Conservation (phyloP, 1,140 invertebrate genomes). For the Pseudoatta argentina region DNA sequence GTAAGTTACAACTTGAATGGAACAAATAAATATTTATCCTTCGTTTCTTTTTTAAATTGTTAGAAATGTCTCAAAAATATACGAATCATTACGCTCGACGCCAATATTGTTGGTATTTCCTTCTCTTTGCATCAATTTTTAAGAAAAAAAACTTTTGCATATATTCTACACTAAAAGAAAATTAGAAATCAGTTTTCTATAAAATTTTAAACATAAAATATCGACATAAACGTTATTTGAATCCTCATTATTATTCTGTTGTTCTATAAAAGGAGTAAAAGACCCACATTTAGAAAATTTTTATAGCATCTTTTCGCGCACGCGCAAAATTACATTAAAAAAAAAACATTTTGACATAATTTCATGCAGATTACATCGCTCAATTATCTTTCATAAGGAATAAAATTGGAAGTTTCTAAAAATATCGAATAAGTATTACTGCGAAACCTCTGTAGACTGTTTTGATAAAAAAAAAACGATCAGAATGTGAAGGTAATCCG, state of each 20-base stretch:
- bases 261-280: not conserved
- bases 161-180: not conserved
- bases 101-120: not conserved
- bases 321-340: not conserved
- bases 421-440: not conserved
- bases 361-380: not conserved
- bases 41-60: too few species aligned
- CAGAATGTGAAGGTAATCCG: constrained; percentile 31
- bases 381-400: not conserved
- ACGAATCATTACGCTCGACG: too few species aligned
- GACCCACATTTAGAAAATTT: not conserved
- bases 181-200: not conserved
- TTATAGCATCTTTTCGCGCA: not conserved
- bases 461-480: constrained; percentile 16
- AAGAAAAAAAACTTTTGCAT: not conserved
- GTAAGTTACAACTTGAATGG: too few species aligned
- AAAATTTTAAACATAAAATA: not conserved
- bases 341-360: not conserved
- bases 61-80: too few species aligned
- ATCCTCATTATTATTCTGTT: not conserved
- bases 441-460: constrained; percentile 1
- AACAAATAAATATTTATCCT: too few species aligned
- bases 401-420: not conserved
- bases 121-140: too few species aligned
- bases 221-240: not conserved